These are phyloP conservation scores for Hylia prasina DNA, from an alignment of 2,113 vertebrate genomes.

Conservation along the genomic window DNA sequence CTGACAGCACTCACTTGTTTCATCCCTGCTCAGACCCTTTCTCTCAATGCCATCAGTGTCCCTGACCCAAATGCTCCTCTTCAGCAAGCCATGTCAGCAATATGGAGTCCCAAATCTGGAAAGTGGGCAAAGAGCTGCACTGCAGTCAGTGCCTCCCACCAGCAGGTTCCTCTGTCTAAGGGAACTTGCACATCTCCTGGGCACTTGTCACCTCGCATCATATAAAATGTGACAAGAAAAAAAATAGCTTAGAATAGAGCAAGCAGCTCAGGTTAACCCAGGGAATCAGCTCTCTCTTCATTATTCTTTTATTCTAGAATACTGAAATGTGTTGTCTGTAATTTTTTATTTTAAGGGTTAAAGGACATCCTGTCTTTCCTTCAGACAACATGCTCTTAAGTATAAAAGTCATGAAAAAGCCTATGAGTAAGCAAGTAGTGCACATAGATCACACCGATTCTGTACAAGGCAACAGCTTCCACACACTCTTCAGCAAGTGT, in stretches of 20 bases:
- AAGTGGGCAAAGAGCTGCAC: not conserved
- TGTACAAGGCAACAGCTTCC: not conserved
- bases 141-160: not conserved
- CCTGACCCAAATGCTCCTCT: not conserved
- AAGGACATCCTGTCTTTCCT: not conserved
- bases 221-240: not conserved
- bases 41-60: not conserved
- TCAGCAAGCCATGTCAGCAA: not conserved
- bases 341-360: constrained; percentile 31
- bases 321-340: not conserved
- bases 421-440: not conserved
- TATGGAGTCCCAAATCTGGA: not conserved
- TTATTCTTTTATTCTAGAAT: not conserved
- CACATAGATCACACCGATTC: not conserved
- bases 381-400: not conserved
- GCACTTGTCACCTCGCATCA: not conserved
- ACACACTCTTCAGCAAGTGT: not conserved
- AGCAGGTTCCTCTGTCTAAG: not conserved
- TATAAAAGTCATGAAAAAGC: not conserved
- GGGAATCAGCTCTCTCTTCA: not conserved
- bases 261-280: not conserved
- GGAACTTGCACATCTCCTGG: not conserved
- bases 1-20: not conserved
- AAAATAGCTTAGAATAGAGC: not conserved
- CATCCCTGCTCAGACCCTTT: not conserved